Evolutionary conservation across 2,888 invertebrate species (phyloP).

Genomic region (Chrysotoxum bicinctum): DNA sequence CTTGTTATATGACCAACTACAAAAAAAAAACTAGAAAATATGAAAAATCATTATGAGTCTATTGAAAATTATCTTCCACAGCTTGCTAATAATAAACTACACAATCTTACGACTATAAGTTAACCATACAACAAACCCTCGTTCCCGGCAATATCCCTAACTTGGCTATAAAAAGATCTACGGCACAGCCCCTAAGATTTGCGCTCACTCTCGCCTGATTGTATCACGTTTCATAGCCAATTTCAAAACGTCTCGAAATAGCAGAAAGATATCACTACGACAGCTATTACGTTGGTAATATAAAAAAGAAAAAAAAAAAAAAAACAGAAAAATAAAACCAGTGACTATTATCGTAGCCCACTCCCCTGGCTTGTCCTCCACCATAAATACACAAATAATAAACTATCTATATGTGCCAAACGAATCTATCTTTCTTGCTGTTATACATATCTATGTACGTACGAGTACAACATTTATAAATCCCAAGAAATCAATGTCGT

Average conservation of each 20-base stretch:
- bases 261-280: slow-evolving; percentile 58
- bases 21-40: background rate
- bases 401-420: background rate
- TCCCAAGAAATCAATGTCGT: slow-evolving; percentile 65
- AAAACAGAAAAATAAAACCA: slow-evolving; percentile 29
- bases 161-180: background rate
- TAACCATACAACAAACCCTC: background rate
- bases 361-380: background rate
- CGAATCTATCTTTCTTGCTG: slow-evolving; percentile 20
- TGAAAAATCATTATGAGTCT: slow-evolving; percentile 32
- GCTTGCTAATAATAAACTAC: slow-evolving; percentile 31
- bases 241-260: slow-evolving; percentile 60
- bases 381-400: slow-evolving; percentile 31
- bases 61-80: slow-evolving; percentile 23
- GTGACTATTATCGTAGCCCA: background rate
- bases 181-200: slow-evolving; percentile 35
- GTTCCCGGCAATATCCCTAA: background rate
- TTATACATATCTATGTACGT: background rate
- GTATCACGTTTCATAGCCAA: slow-evolving; percentile 69
- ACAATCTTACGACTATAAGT: slow-evolving; percentile 14
- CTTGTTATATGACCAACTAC: background rate
- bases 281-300: slow-evolving; percentile 58
- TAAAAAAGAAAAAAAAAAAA: slow-evolving; percentile 48
- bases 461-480: background rate
- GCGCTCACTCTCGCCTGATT: slow-evolving; percentile 43